Evolutionary conservation across 2,797 vertebrate species (phyloP).

Genomic region (Phalloptychus januarius): DNA sequence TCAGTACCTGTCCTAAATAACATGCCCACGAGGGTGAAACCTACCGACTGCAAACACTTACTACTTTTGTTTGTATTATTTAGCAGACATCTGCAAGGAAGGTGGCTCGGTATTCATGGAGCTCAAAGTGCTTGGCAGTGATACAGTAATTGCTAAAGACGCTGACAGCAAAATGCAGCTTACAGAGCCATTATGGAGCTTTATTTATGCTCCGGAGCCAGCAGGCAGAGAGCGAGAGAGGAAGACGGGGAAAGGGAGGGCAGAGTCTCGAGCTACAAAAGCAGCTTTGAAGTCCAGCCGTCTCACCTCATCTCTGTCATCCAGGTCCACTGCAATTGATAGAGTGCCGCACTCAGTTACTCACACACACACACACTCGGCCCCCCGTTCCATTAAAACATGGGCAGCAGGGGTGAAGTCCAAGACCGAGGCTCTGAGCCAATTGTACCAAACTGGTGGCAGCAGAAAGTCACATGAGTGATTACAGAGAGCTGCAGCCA

Average conservation of each 20-base stretch:
- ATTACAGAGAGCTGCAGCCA: conserved; percentile 58
- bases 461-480: conserved; percentile 61
- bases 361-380: conserved; percentile 26
- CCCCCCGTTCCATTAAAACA: conserved; percentile 49
- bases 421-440: conserved; percentile 64
- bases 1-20: conserved; percentile 15
- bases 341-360: conserved; percentile 60
- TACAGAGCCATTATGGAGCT: conserved; percentile 81
- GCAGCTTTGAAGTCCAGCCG: conserved; percentile 81
- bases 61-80: conserved; percentile 62
- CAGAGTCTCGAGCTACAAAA: conserved; percentile 72
- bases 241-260: conserved; percentile 69
- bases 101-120: conserved; percentile 63
- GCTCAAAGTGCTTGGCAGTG: conserved; percentile 66
- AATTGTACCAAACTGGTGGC: conserved; percentile 66
- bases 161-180: conserved; percentile 82
- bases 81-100: conserved; percentile 73
- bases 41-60: conserved; percentile 59
- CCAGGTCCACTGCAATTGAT: conserved; percentile 70
- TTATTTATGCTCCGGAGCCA: conserved; percentile 81
- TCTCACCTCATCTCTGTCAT: conserved; percentile 81
- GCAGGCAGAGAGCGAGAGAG: conserved; percentile 61
- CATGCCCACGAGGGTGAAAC: conserved; percentile 26
- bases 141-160: conserved; percentile 82
- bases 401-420: conserved; percentile 59